Evolutionary conservation across 2,113 vertebrate species (phyloP), one percentile per base, ranked within the genome.

Genomic region (Halcyon malimbica): DNA sequence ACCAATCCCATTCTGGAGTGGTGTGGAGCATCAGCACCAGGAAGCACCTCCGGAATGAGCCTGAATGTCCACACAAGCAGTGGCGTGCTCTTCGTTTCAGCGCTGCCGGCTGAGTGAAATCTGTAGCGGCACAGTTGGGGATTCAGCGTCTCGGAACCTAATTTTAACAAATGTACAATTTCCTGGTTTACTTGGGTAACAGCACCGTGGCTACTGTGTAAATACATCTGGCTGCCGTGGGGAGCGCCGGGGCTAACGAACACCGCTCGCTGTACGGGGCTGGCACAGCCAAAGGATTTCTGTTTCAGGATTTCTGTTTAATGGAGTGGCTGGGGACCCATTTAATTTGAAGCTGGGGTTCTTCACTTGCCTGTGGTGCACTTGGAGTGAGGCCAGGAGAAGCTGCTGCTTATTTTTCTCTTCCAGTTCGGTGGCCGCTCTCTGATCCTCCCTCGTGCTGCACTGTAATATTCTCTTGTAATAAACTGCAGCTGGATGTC

Each of bases 271-370:
- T 82, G 87, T 41, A 10, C 59, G 10, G 93, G 54, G 78, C 92
- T 94, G 96, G 89, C 96, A 87, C 76, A 62, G 93, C 96, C 96
- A 65, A 3, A 93, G 96, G 65, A 94, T 71, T 59, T 80, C 90
- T 70, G 29, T 26, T 70, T 78, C 92, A 94, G 86, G 64, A 48
- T 92, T 95, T 69, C 93, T 91, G 86, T 65, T 95, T 97, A 97
- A 96, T 96, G 95, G 95, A 95, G 93, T 92, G 96, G 73, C 96
- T 97, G 95, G 97, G 97, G 96, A 97, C 93, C 88, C 94, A 57
- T 97, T 97, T 96, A 85, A 97, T 97, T 94, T 93, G 95, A 71
- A 96, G 93, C 96, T 89, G 95, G 96, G 96, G 85, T 71, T 96
- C 94, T 83, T 95, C 94, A 59, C 80, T 96, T 57, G 97, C 95